These are phyloP conservation scores for Rattus rattus DNA, from an alignment of 2,113 vertebrate species.

Conservation along the genomic window DNA sequence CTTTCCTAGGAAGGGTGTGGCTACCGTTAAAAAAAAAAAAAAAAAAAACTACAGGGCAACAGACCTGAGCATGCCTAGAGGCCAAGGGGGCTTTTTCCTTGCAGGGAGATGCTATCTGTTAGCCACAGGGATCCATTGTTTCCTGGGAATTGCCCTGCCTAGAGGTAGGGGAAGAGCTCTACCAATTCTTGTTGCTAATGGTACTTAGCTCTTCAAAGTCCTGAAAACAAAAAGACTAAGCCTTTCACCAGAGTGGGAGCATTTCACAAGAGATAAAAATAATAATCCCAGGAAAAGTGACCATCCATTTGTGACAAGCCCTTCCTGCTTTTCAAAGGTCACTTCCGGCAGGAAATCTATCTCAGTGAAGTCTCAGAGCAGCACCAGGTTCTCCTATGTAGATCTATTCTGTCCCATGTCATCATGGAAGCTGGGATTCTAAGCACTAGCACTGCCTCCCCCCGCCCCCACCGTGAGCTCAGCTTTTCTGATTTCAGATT, in stretches of 20 bases:
- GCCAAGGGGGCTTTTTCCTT: neutral
- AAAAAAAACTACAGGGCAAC: no score
- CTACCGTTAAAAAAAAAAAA: neutral
- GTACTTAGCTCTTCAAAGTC: neutral
- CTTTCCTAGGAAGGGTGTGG: neutral
- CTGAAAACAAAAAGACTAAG: neutral
- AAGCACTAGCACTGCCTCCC: neutral
- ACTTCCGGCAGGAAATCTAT: neutral
- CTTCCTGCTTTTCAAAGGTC: constrained; percentile 4
- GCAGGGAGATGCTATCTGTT: neutral
- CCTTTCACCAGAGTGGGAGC: neutral
- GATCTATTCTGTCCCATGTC: neutral
- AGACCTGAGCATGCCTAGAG: neutral
- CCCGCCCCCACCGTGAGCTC: neutral
- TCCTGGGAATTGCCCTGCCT: neutral
- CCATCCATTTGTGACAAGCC: neutral
- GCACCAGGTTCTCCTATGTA: neutral
- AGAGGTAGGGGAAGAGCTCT: neutral
- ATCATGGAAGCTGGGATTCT: neutral
- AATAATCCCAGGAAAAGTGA: neutral
- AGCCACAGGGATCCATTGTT: neutral
- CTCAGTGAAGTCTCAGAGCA: neutral
- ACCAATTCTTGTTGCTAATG: neutral
- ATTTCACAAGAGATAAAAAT: neutral
- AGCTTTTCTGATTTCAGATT: constrained; percentile 30